A percentile compares a stretch with the other conserved stretches of the same genome.
Conservation (phyloP, 2,888 invertebrate genomes). For the Hetaerina titia region DNA sequence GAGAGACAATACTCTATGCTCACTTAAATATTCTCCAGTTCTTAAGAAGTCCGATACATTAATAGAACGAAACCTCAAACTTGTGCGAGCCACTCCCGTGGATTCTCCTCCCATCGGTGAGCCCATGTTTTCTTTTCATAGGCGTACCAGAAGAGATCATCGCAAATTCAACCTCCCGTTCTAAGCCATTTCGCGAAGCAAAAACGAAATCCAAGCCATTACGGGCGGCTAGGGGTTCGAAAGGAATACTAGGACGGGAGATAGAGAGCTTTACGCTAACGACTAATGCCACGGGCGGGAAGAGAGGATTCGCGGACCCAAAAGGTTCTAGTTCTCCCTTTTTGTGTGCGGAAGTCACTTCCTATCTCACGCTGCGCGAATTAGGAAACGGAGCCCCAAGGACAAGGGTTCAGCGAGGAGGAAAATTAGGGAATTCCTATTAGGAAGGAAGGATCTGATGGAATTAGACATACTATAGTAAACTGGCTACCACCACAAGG, state of each 20-base stretch:
- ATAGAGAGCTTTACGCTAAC: not conserved
- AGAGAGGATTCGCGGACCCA: not conserved
- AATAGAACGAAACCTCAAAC: no score
- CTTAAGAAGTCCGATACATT: no score
- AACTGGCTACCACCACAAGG: no score
- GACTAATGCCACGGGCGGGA: conserved; percentile 1
- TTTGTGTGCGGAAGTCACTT: not conserved
- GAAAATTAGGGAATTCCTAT: not conserved
- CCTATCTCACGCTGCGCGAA: not conserved
- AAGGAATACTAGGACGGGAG: not conserved
- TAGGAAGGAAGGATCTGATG: no score
- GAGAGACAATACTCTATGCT: no score
- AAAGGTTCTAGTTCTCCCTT: not conserved
- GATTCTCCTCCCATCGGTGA: not conserved
- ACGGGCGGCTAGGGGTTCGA: not conserved
- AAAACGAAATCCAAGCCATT: not conserved
- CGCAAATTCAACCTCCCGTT: not conserved
- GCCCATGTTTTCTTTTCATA: not conserved
- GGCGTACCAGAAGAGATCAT: not conserved
- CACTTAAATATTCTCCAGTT: no score
- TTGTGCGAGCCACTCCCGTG: no score
- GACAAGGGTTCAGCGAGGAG: not conserved
- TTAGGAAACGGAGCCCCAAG: not conserved
- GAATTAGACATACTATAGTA: no score
- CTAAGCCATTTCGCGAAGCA: not conserved